Conservation (phyloP, 2,113 vertebrate genomes). For the Tragelaphus buxtoni region DNA sequence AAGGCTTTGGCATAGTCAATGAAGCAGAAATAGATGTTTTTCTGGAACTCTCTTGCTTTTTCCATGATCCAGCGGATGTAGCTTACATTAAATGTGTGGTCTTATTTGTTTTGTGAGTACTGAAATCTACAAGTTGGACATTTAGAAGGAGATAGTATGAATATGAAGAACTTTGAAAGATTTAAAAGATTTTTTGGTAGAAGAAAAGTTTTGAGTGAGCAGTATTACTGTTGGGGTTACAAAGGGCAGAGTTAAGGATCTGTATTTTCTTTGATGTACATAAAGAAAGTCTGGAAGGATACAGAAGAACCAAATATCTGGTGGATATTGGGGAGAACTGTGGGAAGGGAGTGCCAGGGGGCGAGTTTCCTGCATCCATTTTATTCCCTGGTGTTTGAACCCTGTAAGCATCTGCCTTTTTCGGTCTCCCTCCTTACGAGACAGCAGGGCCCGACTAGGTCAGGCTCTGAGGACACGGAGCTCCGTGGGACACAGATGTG, state of each 20-base stretch:
- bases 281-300: too few relatives aligned
- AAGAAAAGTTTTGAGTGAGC: not conserved
- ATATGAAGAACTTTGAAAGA: not conserved
- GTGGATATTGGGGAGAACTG: rapidly evolving
- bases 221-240: not conserved
- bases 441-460: not conserved
- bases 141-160: not conserved
- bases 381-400: not conserved
- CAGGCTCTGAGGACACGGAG: not conserved
- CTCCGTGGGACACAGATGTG: not conserved
- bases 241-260: too few relatives aligned
- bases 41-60: too few relatives aligned
- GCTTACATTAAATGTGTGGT: not conserved
- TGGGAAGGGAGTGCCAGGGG: rapidly evolving
- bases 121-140: not conserved
- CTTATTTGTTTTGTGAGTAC: not conserved
- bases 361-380: rapidly evolving
- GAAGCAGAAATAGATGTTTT: too few relatives aligned
- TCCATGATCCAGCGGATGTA: too few relatives aligned
- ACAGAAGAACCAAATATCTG: not conserved
- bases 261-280: not conserved
- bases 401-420: not conserved
- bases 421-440: not conserved
- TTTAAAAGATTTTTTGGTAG: not conserved
- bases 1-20: too few relatives aligned